Conservation (phyloP, 1,140 invertebrate species). For the Heliconius melpomene region DNA sequence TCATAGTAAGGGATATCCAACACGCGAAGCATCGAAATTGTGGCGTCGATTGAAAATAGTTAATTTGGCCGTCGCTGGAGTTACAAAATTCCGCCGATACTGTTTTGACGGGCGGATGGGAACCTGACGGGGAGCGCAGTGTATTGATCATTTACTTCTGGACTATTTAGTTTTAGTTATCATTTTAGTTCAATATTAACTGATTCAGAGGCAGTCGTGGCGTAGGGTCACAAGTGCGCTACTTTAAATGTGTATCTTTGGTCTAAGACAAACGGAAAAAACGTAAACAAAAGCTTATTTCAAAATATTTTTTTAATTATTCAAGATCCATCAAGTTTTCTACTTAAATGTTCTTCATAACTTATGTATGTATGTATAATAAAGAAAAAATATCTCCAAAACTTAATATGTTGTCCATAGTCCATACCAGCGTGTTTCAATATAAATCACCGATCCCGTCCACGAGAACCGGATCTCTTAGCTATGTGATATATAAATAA, state of each 20-base stretch:
- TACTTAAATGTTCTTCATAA: too few relatives aligned
- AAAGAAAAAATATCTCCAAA: slow-evolving; percentile 1
- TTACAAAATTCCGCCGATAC: slow-evolving; percentile 42
- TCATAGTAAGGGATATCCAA: slow-evolving; percentile 41
- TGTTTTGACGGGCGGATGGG: slow-evolving; percentile 42
- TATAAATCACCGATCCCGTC: background rate
- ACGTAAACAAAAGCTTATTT: background rate
- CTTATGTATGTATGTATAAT: background rate
- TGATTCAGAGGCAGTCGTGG: too few relatives aligned
- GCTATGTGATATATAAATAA: background rate
- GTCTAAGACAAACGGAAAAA: too few relatives aligned
- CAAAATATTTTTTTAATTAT: background rate
- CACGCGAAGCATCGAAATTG: slow-evolving; percentile 35
- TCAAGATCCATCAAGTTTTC: background rate
- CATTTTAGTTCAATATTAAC: background rate
- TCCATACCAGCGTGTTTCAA: background rate
- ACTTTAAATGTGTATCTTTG: too few relatives aligned
- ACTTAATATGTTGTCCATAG: background rate
- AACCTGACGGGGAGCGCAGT: background rate
- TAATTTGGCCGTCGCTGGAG: slow-evolving; percentile 52
- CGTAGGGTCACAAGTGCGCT: too few relatives aligned
- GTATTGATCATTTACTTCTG: background rate
- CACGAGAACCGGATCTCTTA: slow-evolving; percentile 5
- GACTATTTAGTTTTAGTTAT: background rate
- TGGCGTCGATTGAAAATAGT: slow-evolving; percentile 52